Percentiles rank a stretch among this genome's conserved stretches.
These are phyloP conservation scores for Rallus crepitans DNA, from an alignment of 2,797 vertebrate species.

Conservation along the genomic window DNA sequence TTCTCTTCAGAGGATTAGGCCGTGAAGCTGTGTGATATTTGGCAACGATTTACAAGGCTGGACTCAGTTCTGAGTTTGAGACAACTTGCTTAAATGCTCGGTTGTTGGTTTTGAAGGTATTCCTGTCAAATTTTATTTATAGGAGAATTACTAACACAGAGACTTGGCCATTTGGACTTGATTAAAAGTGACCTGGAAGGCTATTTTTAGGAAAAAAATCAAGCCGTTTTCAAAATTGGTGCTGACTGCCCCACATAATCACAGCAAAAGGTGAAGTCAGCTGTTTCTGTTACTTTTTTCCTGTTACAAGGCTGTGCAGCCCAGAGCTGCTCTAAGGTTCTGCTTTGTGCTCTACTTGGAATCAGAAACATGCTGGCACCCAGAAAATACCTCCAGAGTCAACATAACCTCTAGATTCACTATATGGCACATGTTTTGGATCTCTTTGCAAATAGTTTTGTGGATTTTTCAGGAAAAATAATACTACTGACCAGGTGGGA, in stretches of 20 bases:
- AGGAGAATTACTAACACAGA: neutral
- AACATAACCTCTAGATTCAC: neutral
- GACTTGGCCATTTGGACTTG: constrained; percentile 49
- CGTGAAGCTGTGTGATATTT: constrained; percentile 17
- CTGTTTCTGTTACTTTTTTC: constrained; percentile 14
- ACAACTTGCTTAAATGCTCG: constrained; percentile 29
- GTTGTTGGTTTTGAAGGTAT: constrained; percentile 64
- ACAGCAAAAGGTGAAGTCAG: constrained; percentile 66
- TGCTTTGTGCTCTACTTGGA: neutral
- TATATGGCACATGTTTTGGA: neutral
- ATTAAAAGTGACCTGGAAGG: constrained; percentile 70
- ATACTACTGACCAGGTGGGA: neutral
- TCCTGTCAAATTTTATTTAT: constrained; percentile 60
- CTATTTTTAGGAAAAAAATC: constrained; percentile 68
- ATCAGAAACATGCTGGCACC: neutral
- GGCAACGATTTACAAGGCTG: constrained; percentile 35
- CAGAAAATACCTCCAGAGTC: neutral
- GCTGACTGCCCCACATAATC: constrained; percentile 70
- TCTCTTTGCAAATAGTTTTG: neutral
- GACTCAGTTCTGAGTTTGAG: constrained; percentile 18
- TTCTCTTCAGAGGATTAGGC: constrained; percentile 53
- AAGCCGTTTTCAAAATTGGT: constrained; percentile 64
- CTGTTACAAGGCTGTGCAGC: neutral
- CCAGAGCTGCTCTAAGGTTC: neutral
- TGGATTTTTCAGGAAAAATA: neutral